phyloP scores from a whole-genome alignment of 1,140 invertebrate species.

The Choristoneura fumiferana region DNA sequence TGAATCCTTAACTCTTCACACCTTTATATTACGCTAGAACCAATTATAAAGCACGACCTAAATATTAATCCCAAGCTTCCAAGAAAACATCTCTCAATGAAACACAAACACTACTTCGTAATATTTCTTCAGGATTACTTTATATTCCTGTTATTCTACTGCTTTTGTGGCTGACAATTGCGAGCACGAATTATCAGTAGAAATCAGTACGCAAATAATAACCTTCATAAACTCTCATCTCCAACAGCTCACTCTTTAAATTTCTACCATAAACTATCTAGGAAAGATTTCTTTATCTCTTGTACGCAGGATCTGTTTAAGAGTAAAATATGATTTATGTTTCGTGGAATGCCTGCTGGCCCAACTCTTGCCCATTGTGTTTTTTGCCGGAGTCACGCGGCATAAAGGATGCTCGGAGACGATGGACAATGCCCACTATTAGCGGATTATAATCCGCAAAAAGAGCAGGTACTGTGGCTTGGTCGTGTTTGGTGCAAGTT shows the following conservation, averaged over 20 bases:
- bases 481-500: not conserved
- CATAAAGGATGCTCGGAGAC: not conserved
- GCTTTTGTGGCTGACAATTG: constrained; percentile 1
- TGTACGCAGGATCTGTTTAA: not conserved
- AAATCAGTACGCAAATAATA: constrained; percentile 11
- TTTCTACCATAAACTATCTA: not conserved
- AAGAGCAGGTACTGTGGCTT: constrained; percentile 15
- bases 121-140: not conserved
- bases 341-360: constrained; percentile 13
- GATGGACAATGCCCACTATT: constrained; percentile 24
- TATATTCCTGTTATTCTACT: not conserved
- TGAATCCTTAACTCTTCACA: constrained; percentile 9
- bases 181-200: not conserved
- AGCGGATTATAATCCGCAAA: constrained; percentile 20
- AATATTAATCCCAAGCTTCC: constrained; percentile 16
- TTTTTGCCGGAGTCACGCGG: constrained; percentile 5
- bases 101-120: constrained; percentile 16
- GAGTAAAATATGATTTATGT: not conserved
- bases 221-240: not conserved
- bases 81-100: constrained; percentile 4
- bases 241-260: not conserved
- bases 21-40: not conserved
- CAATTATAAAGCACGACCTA: not conserved
- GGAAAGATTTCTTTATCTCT: not conserved
- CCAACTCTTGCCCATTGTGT: constrained; percentile 22